A percentile compares a stretch with the other conserved stretches of the same genome.
Conservation (phyloP, 2,797 vertebrate species). For the Halcyon badia region DNA sequence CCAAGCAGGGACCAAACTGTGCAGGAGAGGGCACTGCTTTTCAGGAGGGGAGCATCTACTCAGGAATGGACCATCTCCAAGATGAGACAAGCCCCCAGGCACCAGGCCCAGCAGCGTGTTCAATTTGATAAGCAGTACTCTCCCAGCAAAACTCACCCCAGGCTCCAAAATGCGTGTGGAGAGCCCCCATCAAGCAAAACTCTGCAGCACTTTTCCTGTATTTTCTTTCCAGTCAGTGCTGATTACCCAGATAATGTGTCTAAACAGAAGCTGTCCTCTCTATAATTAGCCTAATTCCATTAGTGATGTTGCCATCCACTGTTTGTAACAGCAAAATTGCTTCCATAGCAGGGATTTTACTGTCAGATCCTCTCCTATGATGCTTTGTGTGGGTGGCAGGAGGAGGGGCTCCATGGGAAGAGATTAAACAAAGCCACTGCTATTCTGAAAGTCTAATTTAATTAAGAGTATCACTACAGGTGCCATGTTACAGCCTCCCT, state of each 20-base stretch:
- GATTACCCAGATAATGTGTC: conserved; percentile 80
- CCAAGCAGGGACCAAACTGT: neutral
- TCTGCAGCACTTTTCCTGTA: conserved; percentile 65
- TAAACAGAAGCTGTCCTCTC: conserved; percentile 81
- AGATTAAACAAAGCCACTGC: conserved; percentile 76
- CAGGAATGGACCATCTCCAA: neutral
- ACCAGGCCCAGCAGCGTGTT: conserved; percentile 24
- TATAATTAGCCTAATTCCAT: conserved; percentile 82
- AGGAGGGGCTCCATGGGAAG: conserved; percentile 66
- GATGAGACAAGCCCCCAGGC: neutral
- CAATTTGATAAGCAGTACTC: conserved; percentile 6
- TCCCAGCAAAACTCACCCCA: conserved; percentile 34
- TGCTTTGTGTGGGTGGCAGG: conserved; percentile 74
- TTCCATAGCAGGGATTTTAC: conserved; percentile 70
- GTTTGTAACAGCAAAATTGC: conserved; percentile 77
- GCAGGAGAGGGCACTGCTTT: conserved; percentile 1
- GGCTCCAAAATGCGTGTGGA: conserved; percentile 44
- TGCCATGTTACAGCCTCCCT: conserved; percentile 59
- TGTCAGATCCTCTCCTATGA: conserved; percentile 68
- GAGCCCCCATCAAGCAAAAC: conserved; percentile 62
- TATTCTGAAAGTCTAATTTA: conserved; percentile 77
- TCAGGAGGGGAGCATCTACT: neutral
- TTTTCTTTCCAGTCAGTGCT: conserved; percentile 78
- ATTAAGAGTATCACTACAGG: conserved; percentile 74
- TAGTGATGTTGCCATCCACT: conserved; percentile 80